Base-by-base conservation (phyloP, 2,113 vertebrate species). In the Trinectes maculatus region DNA sequence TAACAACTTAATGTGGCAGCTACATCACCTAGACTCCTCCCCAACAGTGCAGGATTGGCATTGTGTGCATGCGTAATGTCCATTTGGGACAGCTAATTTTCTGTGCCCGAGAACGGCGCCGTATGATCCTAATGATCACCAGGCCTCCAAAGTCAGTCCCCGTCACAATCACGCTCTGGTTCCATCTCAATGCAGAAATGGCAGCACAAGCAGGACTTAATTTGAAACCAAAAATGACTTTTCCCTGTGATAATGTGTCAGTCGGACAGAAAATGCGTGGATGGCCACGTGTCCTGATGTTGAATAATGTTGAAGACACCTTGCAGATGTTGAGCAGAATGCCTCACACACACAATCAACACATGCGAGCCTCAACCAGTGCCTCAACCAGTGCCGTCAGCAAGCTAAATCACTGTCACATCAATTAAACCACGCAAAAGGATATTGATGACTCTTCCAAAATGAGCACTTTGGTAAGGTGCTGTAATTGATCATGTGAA, bases 1-100 rank as follows among this genome's bases (percentile, higher is more conserved):
- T 87, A 89, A 85, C 80, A 78, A 82, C 80, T 87, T 89, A 89
- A 91, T 89, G 83, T 83, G 85, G 85, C 69, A 16, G 76, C 69
- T 84, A 74, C 85, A 83, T 84, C 15, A 64, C 77, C 80, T 68
- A 67, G 82, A 72, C 80, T 86, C 79, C 89, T 89, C 88, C 85
- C 84, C 67, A 52, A 74, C 88, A 70, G 83, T 59, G 59, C 57
- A 5, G 58, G 70, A 77, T 82, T 83, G 77, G 77, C 51, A 65
- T 74, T 54, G 85, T 59, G 85, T 74, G 74, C 60, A 33, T 64
- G 68, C 42, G 74, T 85, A 87, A 79, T 82, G 87, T 84, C 85
- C 90, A 85, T 85, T 75, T 85, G 86, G 87, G 89, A 89, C 57
- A 76, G 85, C 73, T 87, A 83, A 89, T 90, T 91, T 86, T 77